Evolutionary conservation across 1,140 invertebrate genomes (phyloP).

Genomic region (Aphis gossypii): DNA sequence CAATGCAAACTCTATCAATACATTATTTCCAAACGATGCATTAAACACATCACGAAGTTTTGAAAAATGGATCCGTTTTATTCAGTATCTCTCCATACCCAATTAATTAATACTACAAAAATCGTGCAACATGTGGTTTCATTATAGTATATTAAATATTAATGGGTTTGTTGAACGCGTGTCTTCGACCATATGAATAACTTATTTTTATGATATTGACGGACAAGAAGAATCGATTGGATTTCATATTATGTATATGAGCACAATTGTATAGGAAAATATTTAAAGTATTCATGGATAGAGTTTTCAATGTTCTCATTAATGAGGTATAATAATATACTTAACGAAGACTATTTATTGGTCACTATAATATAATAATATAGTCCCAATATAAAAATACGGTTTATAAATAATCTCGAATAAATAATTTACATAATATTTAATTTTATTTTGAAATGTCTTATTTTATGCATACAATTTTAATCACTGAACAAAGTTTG

Average conservation of each 20-base stretch:
- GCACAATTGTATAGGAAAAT: neutral
- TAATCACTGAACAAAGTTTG: neutral
- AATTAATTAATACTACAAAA: neutral
- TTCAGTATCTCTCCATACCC: neutral
- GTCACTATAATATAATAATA: neutral
- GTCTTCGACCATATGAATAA: neutral
- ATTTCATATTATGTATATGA: neutral
- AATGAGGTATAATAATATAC: neutral
- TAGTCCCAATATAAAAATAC: neutral
- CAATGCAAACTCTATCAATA: neutral
- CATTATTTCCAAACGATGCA: neutral
- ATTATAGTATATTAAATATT: neutral
- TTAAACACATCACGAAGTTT: neutral
- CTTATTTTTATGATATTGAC: neutral
- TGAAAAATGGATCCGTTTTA: neutral
- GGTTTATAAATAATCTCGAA: neutral
- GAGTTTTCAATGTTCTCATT: neutral
- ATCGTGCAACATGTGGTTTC: slow-evolving; percentile 13
- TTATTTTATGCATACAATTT: neutral
- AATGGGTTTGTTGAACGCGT: slow-evolving; percentile 4
- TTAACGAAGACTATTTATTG: neutral
- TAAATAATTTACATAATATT: neutral
- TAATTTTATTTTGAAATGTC: neutral
- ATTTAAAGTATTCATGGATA: neutral
- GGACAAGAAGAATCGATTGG: neutral